Evolutionary conservation across 1,140 invertebrate genomes (phyloP).

Genomic region (Parapsyche elsis): DNA sequence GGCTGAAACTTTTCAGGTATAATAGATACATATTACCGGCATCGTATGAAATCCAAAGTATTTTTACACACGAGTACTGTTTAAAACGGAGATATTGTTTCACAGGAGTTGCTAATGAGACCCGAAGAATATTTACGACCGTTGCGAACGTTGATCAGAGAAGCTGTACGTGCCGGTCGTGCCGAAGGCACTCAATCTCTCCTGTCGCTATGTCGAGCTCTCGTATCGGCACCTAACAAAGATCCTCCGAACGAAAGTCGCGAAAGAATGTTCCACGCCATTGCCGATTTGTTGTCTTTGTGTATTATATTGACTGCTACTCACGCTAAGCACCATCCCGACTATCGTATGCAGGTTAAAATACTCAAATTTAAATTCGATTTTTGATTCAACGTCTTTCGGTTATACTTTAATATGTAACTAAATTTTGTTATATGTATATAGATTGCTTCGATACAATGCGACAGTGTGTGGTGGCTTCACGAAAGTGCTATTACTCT

Average conservation of each 20-base stretch:
- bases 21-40: background rate
- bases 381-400: background rate
- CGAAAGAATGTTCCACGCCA: conserved; percentile 84
- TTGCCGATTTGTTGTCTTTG: conserved; percentile 87
- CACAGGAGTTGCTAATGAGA: conserved; percentile 86
- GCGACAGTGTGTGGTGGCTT: conserved; percentile 87
- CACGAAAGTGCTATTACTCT: conserved; percentile 81
- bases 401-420: background rate
- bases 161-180: conserved; percentile 81
- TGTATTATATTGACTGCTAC: conserved; percentile 84
- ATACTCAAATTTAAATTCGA: background rate
- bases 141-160: conserved; percentile 83
- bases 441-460: conserved; percentile 71
- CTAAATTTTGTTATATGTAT: conserved; percentile 29
- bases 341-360: conserved; percentile 75
- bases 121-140: conserved; percentile 92
- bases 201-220: conserved; percentile 60
- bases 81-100: conserved; percentile 53
- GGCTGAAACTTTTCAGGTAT: conserved; percentile 80
- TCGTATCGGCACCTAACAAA: conserved; percentile 60
- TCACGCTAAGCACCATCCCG: conserved; percentile 71
- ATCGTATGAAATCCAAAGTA: background rate
- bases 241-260: conserved; percentile 67
- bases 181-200: conserved; percentile 60
- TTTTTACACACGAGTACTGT: background rate